These are phyloP conservation scores for Aculops lycopersici DNA, from an alignment of 1,140 invertebrate genomes.

Conservation along the genomic window DNA sequence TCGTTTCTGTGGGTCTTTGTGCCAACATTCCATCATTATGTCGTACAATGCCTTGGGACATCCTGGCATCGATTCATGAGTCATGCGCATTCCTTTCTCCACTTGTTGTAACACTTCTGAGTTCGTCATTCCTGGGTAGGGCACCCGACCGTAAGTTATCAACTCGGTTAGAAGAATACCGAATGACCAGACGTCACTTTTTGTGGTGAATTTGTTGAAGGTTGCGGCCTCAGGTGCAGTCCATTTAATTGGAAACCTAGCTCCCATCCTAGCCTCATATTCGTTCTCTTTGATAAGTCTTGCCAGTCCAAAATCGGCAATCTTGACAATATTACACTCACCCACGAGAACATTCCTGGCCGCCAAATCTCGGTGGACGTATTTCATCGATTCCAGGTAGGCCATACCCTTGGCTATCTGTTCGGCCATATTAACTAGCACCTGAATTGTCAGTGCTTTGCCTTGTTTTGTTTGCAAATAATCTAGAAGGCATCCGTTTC, in stretches of 20 bases:
- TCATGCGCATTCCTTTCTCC: slow-evolving; percentile 96
- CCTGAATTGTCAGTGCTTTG: slow-evolving; percentile 49
- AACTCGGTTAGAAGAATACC: slow-evolving; percentile 89
- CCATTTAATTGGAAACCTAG: slow-evolving; percentile 86
- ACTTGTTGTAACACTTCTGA: slow-evolving; percentile 95
- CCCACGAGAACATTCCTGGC: slow-evolving; percentile 85
- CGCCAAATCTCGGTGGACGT: slow-evolving; percentile 80
- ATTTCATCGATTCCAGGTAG: slow-evolving; percentile 93
- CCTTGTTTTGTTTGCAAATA: slow-evolving; percentile 60
- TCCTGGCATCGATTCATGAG: slow-evolving; percentile 57
- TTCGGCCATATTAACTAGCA: slow-evolving; percentile 86
- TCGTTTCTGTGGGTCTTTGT: slow-evolving; percentile 86
- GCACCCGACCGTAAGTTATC: slow-evolving; percentile 84
- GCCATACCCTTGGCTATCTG: slow-evolving; percentile 98
- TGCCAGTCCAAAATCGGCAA: slow-evolving; percentile 84
- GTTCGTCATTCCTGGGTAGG: slow-evolving; percentile 94
- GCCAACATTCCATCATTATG: slow-evolving; percentile 98
- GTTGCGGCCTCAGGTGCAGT: slow-evolving; percentile 90
- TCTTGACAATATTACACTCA: slow-evolving; percentile 59
- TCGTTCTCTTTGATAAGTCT: slow-evolving; percentile 95
- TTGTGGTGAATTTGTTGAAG: slow-evolving; percentile 96
- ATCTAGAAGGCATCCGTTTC: slow-evolving; percentile 68
- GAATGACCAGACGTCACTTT: slow-evolving; percentile 98
- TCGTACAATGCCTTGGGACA: slow-evolving; percentile 77
- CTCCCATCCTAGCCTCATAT: slow-evolving; percentile 83